phyloP scores from a whole-genome alignment of 2,113 vertebrate species.

The Conger conger region DNA sequence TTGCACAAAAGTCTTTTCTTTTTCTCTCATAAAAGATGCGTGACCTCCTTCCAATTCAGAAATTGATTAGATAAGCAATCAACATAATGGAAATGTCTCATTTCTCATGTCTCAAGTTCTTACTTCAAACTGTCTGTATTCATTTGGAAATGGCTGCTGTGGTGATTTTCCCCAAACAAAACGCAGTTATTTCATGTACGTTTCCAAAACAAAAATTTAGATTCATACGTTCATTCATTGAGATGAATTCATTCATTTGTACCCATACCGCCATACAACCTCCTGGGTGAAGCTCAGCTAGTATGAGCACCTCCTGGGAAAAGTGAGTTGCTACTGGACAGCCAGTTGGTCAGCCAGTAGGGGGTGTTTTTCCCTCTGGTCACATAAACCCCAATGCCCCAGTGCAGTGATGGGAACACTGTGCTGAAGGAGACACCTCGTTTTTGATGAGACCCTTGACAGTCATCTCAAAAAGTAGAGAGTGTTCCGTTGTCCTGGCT shows the following conservation, averaged over 20 bases:
- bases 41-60: background rate
- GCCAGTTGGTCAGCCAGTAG: no score
- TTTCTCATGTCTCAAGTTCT: conserved; percentile 12
- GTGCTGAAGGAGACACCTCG: no score
- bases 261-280: no score
- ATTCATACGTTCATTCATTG: background rate
- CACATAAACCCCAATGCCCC: no score
- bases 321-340: no score
- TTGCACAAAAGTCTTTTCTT: background rate
- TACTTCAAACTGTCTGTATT: background rate
- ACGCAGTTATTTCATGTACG: background rate
- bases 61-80: background rate
- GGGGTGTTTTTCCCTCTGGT: no score
- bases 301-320: no score
- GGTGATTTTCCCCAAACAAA: conserved; percentile 8
- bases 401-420: no score
- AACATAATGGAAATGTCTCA: background rate
- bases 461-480: no score
- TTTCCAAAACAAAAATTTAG: background rate
- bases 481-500: no score
- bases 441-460: no score
- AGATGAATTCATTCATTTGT: background rate
- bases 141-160: background rate
- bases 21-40: background rate
- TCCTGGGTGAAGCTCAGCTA: no score